Evolutionary conservation across 35 echinoderm and acorn worm genomes (phyloP), one percentile per base, ranked within the genome.

Genomic region (Holothuria glaberrima): DNA sequence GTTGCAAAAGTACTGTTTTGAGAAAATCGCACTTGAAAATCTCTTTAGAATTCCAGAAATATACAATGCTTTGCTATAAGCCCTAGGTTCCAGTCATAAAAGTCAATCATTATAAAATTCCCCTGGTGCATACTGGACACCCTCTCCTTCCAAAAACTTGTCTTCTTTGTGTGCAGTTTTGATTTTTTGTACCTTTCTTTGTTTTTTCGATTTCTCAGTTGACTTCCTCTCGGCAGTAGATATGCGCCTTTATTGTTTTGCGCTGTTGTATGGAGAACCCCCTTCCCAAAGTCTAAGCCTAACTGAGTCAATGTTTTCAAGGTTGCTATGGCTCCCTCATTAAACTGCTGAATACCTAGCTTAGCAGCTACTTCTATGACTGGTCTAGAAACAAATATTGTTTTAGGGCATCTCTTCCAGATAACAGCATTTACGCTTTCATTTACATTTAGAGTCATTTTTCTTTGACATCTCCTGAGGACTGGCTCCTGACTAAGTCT

Each of bases 361-460:
- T 78, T 78, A 44, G 74, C 74, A 78, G 74, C 74, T 20, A 78
- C 74, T 48, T 78, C 45, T 0, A 78, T 78, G 12, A 78, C 30
- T 46, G 74, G 33, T 78, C 74, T 78, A 18, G 45, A 78, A 10
- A 78, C 74, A 78, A 78, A 78, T 78, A 78, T 48, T 48, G 74
- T 78, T 48, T 78, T 78, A 9, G 74, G 74, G 74, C 74, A 78
- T 41, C 74, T 36, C 33, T 78, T 78, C 74, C 74, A 78, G 74
- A 78, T 78, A 48, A 78, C 74, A 78, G 74, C 71, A 20, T 75
- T 75, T 30, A 75, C 35, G 35, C 71, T 12, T 25, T 82, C 78
- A 32, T 82, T 82, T 1, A 57, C 78, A 82, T 82, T 82, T 33
- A 58, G 78, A 26, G 78, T 82, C 78, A 56, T 82, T 57, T 82